Evolutionary conservation across 1,140 invertebrate species (phyloP), one percentile per base, ranked within the genome.

Genomic region (Drosophila paulistorum): DNA sequence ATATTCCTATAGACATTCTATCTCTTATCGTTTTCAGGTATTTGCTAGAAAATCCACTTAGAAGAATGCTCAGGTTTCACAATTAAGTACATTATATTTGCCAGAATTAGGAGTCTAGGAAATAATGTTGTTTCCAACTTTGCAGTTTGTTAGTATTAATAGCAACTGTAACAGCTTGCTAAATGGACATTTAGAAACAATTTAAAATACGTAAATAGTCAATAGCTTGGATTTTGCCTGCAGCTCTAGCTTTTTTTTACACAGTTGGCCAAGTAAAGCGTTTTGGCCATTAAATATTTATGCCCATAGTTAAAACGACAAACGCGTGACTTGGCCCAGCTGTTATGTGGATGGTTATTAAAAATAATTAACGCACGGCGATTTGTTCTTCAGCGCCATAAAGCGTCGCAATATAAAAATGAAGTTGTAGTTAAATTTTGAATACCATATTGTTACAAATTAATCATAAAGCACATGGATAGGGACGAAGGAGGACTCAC

Each of bases 331-430:
- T 74, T 77, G 63, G 70, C 70, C 73, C 79, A 86, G 83, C 83
- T 86, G 83, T 83, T 86, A 65, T 70, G 66, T 70, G 48, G 37
- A 77, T 81, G 76, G 79, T 87, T 87, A 87, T 87, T 87, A 83
- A 83, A 87, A 77, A 83, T 83, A 87, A 87, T 87, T 87, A 87
- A 89, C 83, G 72, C 70, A 77, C 79, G 83, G 62, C 83, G 77
- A 87, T 87, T 87, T 89, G 83, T 87, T 68, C 51, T 7, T 54
- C 64, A 39, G 62, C 68, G 68, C 70, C 73, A 83, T 78, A 68
- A 78, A 64, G 68, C 59, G 54, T 45, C n/a, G 11, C 10, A 5
- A 61, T 23, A 61, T 74, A 61, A 41, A 70, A 85, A 87, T 85
- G 71, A 85, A 87, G 83, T 85, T 82, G 82, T 85, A 81, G 66